Base-by-base conservation (phyloP, 1,140 invertebrate species). In the Galendromus occidentalis region DNA sequence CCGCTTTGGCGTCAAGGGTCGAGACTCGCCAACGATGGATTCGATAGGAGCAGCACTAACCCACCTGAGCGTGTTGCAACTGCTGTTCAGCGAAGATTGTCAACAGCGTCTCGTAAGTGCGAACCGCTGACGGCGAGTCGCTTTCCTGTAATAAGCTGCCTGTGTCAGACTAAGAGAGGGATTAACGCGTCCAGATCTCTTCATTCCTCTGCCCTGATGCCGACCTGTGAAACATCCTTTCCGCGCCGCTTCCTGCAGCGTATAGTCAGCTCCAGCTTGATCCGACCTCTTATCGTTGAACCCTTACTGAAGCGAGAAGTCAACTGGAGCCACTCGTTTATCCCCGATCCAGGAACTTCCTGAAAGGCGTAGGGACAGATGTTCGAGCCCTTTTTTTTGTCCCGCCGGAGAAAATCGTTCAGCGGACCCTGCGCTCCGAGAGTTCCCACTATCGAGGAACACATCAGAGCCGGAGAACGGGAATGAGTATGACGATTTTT, bases 221-320 rank as follows among this genome's bases (percentile, higher is more conserved):
- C 33, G 9, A 39, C 33, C 33, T 39, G 33, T 9, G 33, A 39
- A 59, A 59, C 33, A 20, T 25, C 14, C 14, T 14, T 59, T 25
- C 51, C 51, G 25, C 51, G 51, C 33, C 51, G 25, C 22, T 59
- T 1, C 22, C 51, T 17, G 20, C 51, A 59, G 17, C 51, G 51
- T 20, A 59, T 17, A 29, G 51, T 2, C 4, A 59, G 51, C 25
- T 25, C 51, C 14, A 59, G 2, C 25, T 59, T 59, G 14, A 59
- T 33, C 17, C 51, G 51, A 33, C 51, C 51, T 17, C 51, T 25
- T 14, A 59, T 33, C 12, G 22, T 2, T 1, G 51, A 25, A 22
- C 51, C 33, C 25, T 59, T 59, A 33, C 51, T 59, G 33, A 59
- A 59, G 33, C 51, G 51, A 17, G 51, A 59, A 25, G 51, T 59